Conservation (phyloP, 1,140 invertebrate genomes). For the Pseudoatta argentina region DNA sequence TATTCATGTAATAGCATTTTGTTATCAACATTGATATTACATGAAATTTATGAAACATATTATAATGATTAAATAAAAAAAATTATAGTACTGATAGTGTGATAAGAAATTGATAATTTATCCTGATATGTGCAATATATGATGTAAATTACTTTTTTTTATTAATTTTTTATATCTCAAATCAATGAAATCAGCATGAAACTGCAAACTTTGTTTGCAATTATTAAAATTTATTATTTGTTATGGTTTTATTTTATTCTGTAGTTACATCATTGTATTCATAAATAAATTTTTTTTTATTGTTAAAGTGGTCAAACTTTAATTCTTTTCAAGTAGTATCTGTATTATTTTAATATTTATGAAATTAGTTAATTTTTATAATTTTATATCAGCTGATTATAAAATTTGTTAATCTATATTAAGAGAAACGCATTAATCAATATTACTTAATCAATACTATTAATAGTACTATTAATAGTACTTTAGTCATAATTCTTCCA, state of each 20-base stretch:
- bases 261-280: neutral
- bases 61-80: neutral
- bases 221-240: neutral
- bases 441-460: neutral
- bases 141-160: slow-evolving; percentile 12
- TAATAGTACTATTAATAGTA: too few relatives aligned
- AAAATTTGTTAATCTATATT: too few relatives aligned
- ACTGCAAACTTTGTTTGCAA: neutral
- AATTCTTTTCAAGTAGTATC: neutral
- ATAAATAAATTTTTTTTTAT: neutral
- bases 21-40: neutral
- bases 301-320: neutral
- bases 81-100: neutral
- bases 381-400: neutral
- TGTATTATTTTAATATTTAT: neutral
- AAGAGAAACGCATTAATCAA: neutral
- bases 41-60: neutral
- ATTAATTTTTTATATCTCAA: neutral
- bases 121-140: neutral
- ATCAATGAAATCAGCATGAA: neutral
- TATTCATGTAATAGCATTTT: neutral
- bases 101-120: neutral
- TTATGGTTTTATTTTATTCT: neutral
- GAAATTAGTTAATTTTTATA: neutral
- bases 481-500: neutral